Base-by-base conservation (phyloP, 2,888 invertebrate genomes). In the Himalopsyche japonica region DNA sequence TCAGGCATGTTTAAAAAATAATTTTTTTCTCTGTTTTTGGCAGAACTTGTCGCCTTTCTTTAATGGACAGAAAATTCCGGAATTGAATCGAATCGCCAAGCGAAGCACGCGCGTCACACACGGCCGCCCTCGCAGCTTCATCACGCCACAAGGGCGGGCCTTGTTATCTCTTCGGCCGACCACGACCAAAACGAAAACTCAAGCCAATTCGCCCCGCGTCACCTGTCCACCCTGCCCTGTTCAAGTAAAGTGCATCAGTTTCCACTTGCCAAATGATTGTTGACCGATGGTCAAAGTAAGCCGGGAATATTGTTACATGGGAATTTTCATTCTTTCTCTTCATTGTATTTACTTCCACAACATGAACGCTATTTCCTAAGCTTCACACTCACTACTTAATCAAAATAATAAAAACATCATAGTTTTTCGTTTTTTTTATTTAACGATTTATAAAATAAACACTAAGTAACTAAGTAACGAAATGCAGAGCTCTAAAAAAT, bases 31-130 rank as follows among this genome's bases (percentile, higher is more conserved):
- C 10, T 27, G 32, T n/a, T 43, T 43, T 43, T 18, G 18, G 34
- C 18, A 32, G 3, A 18, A n/a, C n/a, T 47, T 34, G 82, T 79
- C 47, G 78, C 34, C 82, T 79, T 79, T 79, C 43, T 18, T 27
- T 20, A 32, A 32, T 57, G 57, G 57, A 57, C 57, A 57, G 57
- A 57, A 24, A 57, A 24, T 57, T 20, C 24, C 20, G 4, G 76
- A 5, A n/a, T 12, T 24, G 30, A 12, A 43, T 43, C 43, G 76
- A 78, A 84, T 84, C 82, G 77, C 57, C 20, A 86, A 79, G 82
- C 86, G 32, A 37, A 32, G 77, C 86, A 86, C 86, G 86, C 79
- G 81, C 82, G 80, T 24, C 81, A 84, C 86, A 86, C 86, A 86
- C 86, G 84, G 79, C 37, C 80, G 57, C 64, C 37, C 43, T 64